These are phyloP conservation scores for Liparis tanakae DNA, from an alignment of 2,797 vertebrate species.

Conservation along the genomic window DNA sequence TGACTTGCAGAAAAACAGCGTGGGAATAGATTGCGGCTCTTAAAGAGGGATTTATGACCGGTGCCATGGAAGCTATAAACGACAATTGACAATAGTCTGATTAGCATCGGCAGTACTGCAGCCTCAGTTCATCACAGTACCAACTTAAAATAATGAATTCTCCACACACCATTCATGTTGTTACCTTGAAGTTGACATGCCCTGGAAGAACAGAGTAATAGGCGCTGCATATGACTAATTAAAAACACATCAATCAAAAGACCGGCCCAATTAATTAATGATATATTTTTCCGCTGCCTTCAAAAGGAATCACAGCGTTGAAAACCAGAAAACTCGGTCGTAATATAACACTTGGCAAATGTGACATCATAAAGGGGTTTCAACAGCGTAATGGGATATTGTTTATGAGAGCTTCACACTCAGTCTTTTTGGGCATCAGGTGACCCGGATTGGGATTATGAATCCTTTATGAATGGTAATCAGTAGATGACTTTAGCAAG, in stretches of 20 bases:
- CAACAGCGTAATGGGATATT: too few relatives aligned
- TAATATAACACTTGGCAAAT: conserved; percentile 9
- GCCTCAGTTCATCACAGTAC: background rate
- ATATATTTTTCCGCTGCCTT: conserved; percentile 6
- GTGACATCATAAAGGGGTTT: conserved; percentile 3
- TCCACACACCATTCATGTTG: conserved; percentile 17
- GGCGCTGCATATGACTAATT: conserved; percentile 22
- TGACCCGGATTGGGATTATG: background rate
- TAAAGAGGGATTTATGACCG: background rate
- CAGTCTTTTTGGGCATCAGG: background rate
- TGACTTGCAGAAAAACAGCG: background rate
- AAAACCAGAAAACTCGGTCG: conserved; percentile 2
- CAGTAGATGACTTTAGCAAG: conserved; percentile 26
- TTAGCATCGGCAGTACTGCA: background rate
- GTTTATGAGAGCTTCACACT: background rate
- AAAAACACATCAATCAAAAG: conserved; percentile 29
- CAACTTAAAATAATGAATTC: background rate
- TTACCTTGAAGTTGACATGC: conserved; percentile 26
- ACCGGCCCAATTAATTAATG: conserved; percentile 29
- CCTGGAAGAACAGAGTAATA: background rate
- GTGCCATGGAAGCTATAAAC: background rate
- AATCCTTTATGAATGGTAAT: conserved; percentile 23
- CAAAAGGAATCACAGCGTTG: background rate
- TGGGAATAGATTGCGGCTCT: background rate
- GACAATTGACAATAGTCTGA: background rate